Percentiles rank a stretch among this genome's conserved stretches.
These are phyloP conservation scores for Bicyclus anynana DNA, from an alignment of 1,140 invertebrate species.

Conservation along the genomic window DNA sequence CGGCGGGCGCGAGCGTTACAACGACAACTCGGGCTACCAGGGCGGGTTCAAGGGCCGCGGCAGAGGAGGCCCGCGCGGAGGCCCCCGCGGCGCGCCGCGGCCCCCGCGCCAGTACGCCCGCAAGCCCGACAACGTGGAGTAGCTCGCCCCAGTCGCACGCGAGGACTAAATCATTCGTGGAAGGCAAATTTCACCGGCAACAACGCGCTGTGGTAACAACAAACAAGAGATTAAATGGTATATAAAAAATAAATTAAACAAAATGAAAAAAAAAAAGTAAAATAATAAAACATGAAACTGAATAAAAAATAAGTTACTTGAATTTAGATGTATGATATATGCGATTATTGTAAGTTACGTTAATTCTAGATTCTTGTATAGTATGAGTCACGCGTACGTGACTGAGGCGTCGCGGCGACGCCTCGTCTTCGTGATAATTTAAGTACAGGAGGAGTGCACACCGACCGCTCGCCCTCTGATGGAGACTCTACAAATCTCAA, in stretches of 20 bases:
- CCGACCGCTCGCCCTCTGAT: constrained; percentile 34
- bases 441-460: constrained; percentile 65
- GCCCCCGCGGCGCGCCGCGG: constrained; percentile 38
- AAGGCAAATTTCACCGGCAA: constrained; percentile 77
- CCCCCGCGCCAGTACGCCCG: constrained; percentile 53
- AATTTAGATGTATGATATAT: constrained; percentile 76
- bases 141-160: constrained; percentile 34
- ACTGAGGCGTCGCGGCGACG: constrained; percentile 41
- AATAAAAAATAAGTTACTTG: constrained; percentile 76
- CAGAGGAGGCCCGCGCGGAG: constrained; percentile 48
- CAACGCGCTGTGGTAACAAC: constrained; percentile 70
- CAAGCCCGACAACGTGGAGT: constrained; percentile 61
- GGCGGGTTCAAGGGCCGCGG: constrained; percentile 65
- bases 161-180: constrained; percentile 72
- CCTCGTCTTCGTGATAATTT: constrained; percentile 64
- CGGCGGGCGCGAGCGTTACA: constrained; percentile 51
- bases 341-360: constrained; percentile 75
- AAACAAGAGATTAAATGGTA: constrained; percentile 69
- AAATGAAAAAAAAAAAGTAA: constrained; percentile 72
- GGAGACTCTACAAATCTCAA: constrained; percentile 29
- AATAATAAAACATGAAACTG: constrained; percentile 71
- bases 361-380: constrained; percentile 72
- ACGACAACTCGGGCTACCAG: constrained; percentile 51
- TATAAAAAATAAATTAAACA: constrained; percentile 39
- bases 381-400: constrained; percentile 50